Conservation (phyloP, 2,113 vertebrate genomes). For the Lates calcarifer region DNA sequence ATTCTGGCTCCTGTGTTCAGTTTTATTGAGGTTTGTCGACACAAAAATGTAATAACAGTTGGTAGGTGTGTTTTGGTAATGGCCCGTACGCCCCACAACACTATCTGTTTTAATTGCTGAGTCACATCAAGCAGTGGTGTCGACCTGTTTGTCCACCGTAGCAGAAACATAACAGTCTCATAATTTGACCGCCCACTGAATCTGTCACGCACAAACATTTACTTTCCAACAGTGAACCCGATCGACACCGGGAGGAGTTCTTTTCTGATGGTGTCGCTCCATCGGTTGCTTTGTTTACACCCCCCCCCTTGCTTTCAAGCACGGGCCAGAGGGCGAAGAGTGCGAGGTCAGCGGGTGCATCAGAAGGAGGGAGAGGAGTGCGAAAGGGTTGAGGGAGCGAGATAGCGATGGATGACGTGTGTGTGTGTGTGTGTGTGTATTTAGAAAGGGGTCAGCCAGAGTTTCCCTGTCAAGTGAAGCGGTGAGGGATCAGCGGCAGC, state of each 20-base stretch:
- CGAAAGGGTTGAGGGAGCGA: slow-evolving; percentile 7
- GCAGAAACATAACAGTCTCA: slow-evolving; percentile 16
- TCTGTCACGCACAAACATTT: slow-evolving; percentile 3
- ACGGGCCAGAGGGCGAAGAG: slow-evolving; percentile 18
- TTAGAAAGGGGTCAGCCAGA: slow-evolving; percentile 60
- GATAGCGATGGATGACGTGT: slow-evolving; percentile 15
- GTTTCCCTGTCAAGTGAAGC: slow-evolving; percentile 51
- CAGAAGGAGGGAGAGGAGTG: slow-evolving; percentile 37
- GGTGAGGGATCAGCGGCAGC: slow-evolving; percentile 43
- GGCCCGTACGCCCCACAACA: not conserved
- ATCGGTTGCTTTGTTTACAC: not conserved
- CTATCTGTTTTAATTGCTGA: slow-evolving; percentile 10
- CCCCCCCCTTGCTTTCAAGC: not conserved
- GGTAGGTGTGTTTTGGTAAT: too few species aligned
- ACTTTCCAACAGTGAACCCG: not conserved
- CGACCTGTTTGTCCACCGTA: slow-evolving; percentile 31
- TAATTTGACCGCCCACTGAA: slow-evolving; percentile 8
- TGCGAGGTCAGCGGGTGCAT: slow-evolving; percentile 59
- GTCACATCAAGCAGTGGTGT: slow-evolving; percentile 1
- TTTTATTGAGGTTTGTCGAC: not conserved
- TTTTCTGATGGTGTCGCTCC: not conserved
- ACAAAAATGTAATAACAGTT: not conserved
- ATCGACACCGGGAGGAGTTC: not conserved
- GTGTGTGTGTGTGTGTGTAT: slow-evolving; percentile 15
- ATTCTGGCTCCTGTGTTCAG: not conserved